A percentile compares a stretch with the other conserved stretches of the same genome.
phyloP scores from a whole-genome alignment of 2,888 invertebrate species.

The Sphaerophoria rueppellii region DNA sequence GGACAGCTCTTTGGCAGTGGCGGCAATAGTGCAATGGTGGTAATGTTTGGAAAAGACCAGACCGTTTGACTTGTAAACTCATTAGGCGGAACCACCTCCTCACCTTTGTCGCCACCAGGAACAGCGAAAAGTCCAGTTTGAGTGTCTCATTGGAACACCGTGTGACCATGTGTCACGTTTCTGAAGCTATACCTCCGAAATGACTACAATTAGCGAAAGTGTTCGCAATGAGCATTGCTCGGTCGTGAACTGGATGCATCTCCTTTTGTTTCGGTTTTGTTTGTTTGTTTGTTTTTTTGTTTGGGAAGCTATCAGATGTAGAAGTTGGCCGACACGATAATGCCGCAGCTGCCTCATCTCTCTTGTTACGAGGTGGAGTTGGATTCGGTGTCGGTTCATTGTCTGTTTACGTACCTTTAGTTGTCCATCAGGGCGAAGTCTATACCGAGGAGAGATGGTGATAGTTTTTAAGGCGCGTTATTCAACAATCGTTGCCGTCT shows the following conservation, averaged over 20 bases:
- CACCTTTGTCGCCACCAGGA: constrained; percentile 11
- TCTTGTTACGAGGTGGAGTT: too few species aligned
- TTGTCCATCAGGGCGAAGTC: constrained; percentile 60
- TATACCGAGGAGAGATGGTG: constrained; percentile 55
- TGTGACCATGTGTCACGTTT: constrained; percentile 72
- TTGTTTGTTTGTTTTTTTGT: not conserved
- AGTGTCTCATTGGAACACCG: constrained; percentile 42
- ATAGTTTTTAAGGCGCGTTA: constrained; percentile 68
- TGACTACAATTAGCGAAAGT: constrained; percentile 73
- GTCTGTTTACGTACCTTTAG: constrained; percentile 23
- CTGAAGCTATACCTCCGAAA: constrained; percentile 65
- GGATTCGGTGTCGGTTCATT: constrained; percentile 50
- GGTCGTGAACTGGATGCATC: constrained; percentile 70
- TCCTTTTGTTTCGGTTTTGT: constrained; percentile 33
- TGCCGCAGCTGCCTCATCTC: not conserved
- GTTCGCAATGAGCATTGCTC: constrained; percentile 69
- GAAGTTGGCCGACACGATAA: constrained; percentile 1
- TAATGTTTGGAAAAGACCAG: constrained; percentile 27
- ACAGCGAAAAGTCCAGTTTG: not conserved
- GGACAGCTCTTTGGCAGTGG: constrained; percentile 55
- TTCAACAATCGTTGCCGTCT: constrained; percentile 27
- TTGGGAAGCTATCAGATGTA: not conserved
- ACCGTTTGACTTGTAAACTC: constrained; percentile 71
- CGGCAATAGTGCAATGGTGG: constrained; percentile 3
- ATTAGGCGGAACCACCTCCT: constrained; percentile 68